Evolutionary conservation across 2,888 invertebrate genomes (phyloP), one percentile per base, ranked within the genome.

Genomic region (Hemaris fuciformis): DNA sequence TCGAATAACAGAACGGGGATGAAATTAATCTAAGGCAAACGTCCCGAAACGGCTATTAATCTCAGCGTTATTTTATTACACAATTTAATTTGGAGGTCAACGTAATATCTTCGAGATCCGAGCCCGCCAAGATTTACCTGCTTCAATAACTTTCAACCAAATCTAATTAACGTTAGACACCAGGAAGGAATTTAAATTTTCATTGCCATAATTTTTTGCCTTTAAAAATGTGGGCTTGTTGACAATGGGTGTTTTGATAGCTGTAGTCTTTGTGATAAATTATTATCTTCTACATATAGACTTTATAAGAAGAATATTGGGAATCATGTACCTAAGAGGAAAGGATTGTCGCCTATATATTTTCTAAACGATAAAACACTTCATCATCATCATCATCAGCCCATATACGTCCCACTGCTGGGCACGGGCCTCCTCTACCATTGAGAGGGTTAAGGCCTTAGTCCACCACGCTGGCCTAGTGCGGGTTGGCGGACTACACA

Each of bases 11-110:
- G 46, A n/a, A 46, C n/a, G 20, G 18, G 18, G 20, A 10, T 25
- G 13, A 25, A 46, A 23, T n/a, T 13, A 13, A 18, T 53, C 27
- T 15, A 27, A 18, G 18, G 15, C 15, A 27, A 27, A 48, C 25
- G 27, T 27, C 3, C 27, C 27, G 27, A 18, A 45, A 31, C 27
- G 2, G 7, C 18, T 15, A 31, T 18, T 25, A 48, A 25, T 27
- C 27, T 27, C 3, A 15, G 7, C 7, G 15, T 43, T 22, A 43
- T 53, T 53, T 27, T 27, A 27, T 53, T 27, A 53, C 25, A 18
- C 48, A 27, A 53, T 53, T 53, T 53, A 31, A 53, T 53, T 53
- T 31, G 18, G 27, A 53, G 48, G 48, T 53, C 27, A 53, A 27
- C 48, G 48, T 10, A 27, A 31, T 27, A 27, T 27, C 25, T 22